Base-by-base conservation (phyloP, 2,888 invertebrate species). In the Stenichneumon culpator region DNA sequence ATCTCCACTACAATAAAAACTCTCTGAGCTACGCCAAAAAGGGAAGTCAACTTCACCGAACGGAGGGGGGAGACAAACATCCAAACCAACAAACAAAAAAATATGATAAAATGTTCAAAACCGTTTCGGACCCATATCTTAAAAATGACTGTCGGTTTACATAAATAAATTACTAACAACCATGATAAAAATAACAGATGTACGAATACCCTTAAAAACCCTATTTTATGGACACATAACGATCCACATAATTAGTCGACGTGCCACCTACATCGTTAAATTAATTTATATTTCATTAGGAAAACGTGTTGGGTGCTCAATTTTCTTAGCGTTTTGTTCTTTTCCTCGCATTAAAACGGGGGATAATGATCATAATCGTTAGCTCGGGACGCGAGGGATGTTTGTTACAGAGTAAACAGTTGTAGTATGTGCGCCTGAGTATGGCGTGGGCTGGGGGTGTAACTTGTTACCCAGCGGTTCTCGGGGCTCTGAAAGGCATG, bases 291-390 rank as follows among this genome's bases (percentile, higher is more conserved):
- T 77, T 67, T 77, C 54, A 67, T 67, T 77, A 77, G 77, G 25
- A 65, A 77, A 77, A 67, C 65, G 3, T 14, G 67, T 50, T 44
- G 44, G 47, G 22, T 32, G n/a, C 25, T 19, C 16, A 39, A 65
- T 67, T 80, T 80, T 73, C 69, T 22, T 63, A 70, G 0, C 14
- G 14, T 28, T 28, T 60, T 16, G 16, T 63, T 28, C 28, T 16
- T 32, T 32, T 25, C 22, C 19, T 57, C 57, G 22, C 25, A 57
- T 72, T 57, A 67, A 73, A 82, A 82, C 54, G 69, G 28, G 75
- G 57, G 44, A 82, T 85, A 85, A 85, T 79, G 82, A 85, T 85
- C 54, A 52, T 79, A 74, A 82, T 79, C 74, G 79, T 85, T 85
- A 82, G 72, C 78, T 47, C 50, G 63, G 47, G 73, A 69, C 4